Percentiles rank a stretch among this genome's conserved stretches.
Evolutionary conservation across 2,888 invertebrate genomes (phyloP).

Genomic region (Criorhina ranunculi): DNA sequence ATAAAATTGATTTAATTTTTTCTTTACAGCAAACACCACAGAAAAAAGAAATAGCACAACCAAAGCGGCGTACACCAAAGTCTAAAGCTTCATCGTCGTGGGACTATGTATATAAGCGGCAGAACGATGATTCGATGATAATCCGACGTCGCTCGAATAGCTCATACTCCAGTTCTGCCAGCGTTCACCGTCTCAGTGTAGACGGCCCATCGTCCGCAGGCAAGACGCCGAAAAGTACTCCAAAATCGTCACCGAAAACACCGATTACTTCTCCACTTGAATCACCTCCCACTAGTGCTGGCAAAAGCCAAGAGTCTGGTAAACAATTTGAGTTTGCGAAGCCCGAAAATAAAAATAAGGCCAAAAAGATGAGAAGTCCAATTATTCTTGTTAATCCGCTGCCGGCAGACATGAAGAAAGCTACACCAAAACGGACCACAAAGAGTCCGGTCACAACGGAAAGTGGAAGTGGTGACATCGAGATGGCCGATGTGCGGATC

Average conservation of each 20-base stretch:
- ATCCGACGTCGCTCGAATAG: constrained; percentile 93
- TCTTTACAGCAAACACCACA: constrained; percentile 31
- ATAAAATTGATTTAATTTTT: not conserved
- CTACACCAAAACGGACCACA: constrained; percentile 75
- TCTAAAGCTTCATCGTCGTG: constrained; percentile 84
- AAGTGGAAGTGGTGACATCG: not conserved
- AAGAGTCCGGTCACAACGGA: constrained; percentile 17
- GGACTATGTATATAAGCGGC: constrained; percentile 86
- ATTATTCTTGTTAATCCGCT: constrained; percentile 80
- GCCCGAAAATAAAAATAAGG: constrained; percentile 81
- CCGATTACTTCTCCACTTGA: not conserved
- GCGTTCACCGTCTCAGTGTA: constrained; percentile 87
- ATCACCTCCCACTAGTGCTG: constrained; percentile 15
- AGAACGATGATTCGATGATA: constrained; percentile 91
- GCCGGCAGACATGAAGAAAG: constrained; percentile 80
- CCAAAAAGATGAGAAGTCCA: constrained; percentile 78
- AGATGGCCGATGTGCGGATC: constrained; percentile 75
- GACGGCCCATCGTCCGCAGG: constrained; percentile 80
- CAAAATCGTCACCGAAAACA: constrained; percentile 56
- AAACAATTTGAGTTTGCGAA: constrained; percentile 83
- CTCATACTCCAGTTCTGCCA: constrained; percentile 90
- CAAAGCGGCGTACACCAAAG: constrained; percentile 76
- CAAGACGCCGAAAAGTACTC: constrained; percentile 48
- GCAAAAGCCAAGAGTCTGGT: constrained; percentile 23
- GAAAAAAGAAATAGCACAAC: constrained; percentile 76